Evolutionary conservation across 2,797 vertebrate genomes (phyloP).

Genomic region (Tympanoctomys barrerae): DNA sequence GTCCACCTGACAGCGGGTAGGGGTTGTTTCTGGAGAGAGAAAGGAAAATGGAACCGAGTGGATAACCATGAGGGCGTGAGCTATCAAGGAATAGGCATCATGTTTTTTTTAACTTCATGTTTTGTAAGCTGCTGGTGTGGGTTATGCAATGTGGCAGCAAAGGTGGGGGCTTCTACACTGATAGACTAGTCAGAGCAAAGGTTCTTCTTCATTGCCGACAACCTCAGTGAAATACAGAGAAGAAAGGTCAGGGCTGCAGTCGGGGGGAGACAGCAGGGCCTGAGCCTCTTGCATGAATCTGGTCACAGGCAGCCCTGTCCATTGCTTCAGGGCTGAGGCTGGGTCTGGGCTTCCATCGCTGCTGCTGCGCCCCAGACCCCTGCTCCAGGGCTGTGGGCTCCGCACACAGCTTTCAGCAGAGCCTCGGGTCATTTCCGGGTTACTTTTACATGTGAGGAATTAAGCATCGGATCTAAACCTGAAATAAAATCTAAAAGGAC

Average conservation of each 20-base stretch:
- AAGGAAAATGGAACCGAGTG: not conserved
- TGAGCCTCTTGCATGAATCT: not conserved
- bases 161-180: not conserved
- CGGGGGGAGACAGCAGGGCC: not conserved
- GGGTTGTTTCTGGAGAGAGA: not conserved
- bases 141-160: not conserved
- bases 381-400: not conserved
- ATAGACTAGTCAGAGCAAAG: not conserved
- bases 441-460: conserved; percentile 14
- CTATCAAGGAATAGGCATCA: not conserved
- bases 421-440: not conserved
- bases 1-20: not conserved
- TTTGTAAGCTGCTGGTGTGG: not conserved
- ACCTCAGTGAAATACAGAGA: not conserved
- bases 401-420: not conserved
- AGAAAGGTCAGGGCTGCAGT: not conserved
- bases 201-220: not conserved
- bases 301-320: accelerated
- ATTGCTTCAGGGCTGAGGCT: not conserved
- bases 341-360: too few relatives aligned
- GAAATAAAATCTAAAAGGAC: not conserved
- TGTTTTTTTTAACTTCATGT: not conserved
- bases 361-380: not conserved
- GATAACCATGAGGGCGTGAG: not conserved
- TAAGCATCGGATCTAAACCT: not conserved